Evolutionary conservation across 2,113 vertebrate genomes (phyloP), one percentile per base, ranked within the genome.

Genomic region (Nothobranchius kuhntae): DNA sequence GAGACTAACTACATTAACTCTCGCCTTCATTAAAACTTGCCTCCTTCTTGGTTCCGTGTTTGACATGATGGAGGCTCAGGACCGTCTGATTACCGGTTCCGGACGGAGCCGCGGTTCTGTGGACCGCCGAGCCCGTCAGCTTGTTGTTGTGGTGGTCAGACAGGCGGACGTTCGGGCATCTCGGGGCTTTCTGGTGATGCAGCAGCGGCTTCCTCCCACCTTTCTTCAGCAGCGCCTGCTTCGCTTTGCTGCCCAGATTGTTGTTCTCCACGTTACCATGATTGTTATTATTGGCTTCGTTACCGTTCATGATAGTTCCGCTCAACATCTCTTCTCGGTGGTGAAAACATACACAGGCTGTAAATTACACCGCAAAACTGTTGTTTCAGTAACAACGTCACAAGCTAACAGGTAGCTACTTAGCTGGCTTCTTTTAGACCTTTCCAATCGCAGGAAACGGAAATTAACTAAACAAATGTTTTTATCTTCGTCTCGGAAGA

Each of bases 81-180:
- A 40, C 38, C 38, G 38, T 40, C 73, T 5, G 6, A 35, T 55
- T 38, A 24, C 21, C 0, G 64, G 66, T 10, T 1, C 47, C 77
- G 46, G 63, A 15, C 56, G 58, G 72, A 6, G 56, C 38, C 3
- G 85, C 17, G 7, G 75, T 3, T 48, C 51, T 86, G 14, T 53
- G 53, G 0, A 44, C 47, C 2, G 54, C 2, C 0, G 69, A 45
- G 0, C 55, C 50, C 0, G 76, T n/a, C 58, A 68, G 13, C 2
- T 82, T 89, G 58, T 54, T 69, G 82, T 90, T 85, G 89, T 90
- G 87, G 80, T 86, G 79, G 71, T 93, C 92, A 0, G 82, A 40
- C 9, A 88, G 74, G 13, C 83, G 81, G 61, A 45, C 6, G 56
- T 2, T 61, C 5, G 82, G 73, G 47, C 57, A 38, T 38, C 70